These are phyloP conservation scores for Zophobas atratus DNA, from an alignment of 1,140 invertebrate species.

Conservation along the genomic window DNA sequence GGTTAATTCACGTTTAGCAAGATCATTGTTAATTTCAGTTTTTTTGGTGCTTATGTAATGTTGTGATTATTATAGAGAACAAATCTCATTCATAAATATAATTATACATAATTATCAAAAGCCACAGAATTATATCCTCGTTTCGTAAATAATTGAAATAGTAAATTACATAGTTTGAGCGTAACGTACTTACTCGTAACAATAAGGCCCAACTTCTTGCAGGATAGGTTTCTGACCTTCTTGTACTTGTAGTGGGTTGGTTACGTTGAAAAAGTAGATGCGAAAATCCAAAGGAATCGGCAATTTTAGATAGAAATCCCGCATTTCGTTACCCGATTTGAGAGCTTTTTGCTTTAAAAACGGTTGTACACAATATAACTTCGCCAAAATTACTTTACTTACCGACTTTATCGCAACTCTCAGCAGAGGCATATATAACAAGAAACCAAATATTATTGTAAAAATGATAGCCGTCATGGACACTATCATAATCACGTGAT, in stretches of 20 bases:
- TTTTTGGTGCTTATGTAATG: constrained; percentile 23
- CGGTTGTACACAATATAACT: too few species aligned
- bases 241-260: constrained; percentile 76
- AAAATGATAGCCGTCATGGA: neutral
- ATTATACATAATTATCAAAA: constrained; percentile 14
- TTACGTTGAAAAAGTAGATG: constrained; percentile 82
- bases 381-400: neutral
- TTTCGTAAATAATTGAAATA: constrained; percentile 28
- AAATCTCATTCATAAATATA: constrained; percentile 29
- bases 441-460: neutral
- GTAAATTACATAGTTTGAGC: constrained; percentile 18
- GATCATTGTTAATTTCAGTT: constrained; percentile 8
- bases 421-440: neutral
- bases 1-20: neutral
- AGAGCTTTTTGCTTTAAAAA: constrained; percentile 62
- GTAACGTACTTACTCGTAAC: constrained; percentile 77
- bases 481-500: neutral
- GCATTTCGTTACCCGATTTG: constrained; percentile 69
- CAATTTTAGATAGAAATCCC: constrained; percentile 70
- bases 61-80: constrained; percentile 20
- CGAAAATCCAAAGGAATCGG: constrained; percentile 74
- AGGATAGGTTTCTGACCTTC: constrained; percentile 70
- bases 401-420: neutral
- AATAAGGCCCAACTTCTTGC: constrained; percentile 81
- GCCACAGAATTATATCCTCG: constrained; percentile 11